Evolutionary conservation across 2,113 vertebrate genomes (phyloP), one percentile per base, ranked within the genome.

Genomic region (Podiceps cristatus): DNA sequence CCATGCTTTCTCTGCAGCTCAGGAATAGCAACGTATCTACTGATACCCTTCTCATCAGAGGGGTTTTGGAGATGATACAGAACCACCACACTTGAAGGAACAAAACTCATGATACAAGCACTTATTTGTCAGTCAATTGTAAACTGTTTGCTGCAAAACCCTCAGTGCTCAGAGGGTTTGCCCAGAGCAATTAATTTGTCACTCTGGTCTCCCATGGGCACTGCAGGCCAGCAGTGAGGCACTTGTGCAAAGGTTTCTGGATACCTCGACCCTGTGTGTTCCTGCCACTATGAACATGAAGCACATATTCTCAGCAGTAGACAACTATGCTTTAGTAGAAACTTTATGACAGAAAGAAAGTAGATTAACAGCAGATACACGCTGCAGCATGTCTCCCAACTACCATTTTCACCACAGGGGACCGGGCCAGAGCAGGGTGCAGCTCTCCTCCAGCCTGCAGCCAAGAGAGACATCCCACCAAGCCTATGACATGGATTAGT

Each of bases 401-500:
- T 13, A 13, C 33, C 2, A 4, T 4, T 42, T 55, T 40, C 37
- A 2, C 24, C 22, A 13, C 0, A 20, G 20, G 27, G 52, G 22
- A 31, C 29, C 23, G 1, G 10, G 19, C 6, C 37, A 28, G 6
- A 19, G 56, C n/a, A 67, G 17, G 3, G 7, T 1, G 5, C 71
- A 15, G 56, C 31, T 47, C 42, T 50, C 19, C 33, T 18, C 15
- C 29, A 50, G 20, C 11, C 50, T 3, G 12, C 0, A 0, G 49
- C 25, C 27, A 5, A 16, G 13, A 40, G 7, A 58, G 7, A 13
- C 18, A 42, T 25, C 44, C 73, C 55, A 37, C 17, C 23, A 35
- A 18, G 33, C 3, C 7, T 7, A 7, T 0, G 0, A 5, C 0
- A 1, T 2, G 15, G 19, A 35, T 55, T 40, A 58, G 9, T 0